Percentiles rank a stretch among this genome's conserved stretches.
Evolutionary conservation across 2,888 invertebrate genomes (phyloP).

Genomic region (Drosophila nr. medialis): DNA sequence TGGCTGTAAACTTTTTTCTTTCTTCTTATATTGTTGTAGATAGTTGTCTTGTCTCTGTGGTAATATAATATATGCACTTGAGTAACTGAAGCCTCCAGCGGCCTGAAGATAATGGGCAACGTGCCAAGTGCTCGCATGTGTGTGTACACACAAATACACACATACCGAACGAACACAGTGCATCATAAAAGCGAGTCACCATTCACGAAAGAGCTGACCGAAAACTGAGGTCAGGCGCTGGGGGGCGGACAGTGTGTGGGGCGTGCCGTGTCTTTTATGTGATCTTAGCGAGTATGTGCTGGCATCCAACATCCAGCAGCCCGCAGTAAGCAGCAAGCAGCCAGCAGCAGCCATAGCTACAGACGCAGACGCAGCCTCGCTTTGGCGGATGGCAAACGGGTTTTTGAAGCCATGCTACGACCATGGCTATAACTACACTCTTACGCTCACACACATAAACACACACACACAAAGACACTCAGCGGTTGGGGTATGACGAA

Average conservation of each 20-base stretch:
- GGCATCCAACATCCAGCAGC: slow-evolving; percentile 70
- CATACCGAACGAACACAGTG: slow-evolving; percentile 61
- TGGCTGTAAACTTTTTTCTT: slow-evolving; percentile 22
- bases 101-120: slow-evolving; percentile 75
- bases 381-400: slow-evolving; percentile 80
- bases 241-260: slow-evolving; percentile 38
- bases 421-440: slow-evolving; percentile 49
- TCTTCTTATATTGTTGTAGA: neutral
- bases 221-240: slow-evolving; percentile 36
- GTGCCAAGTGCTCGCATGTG: slow-evolving; percentile 72
- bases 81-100: slow-evolving; percentile 63
- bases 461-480: slow-evolving; percentile 45
- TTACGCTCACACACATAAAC: slow-evolving; percentile 15
- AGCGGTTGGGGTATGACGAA: slow-evolving; percentile 72
- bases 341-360: slow-evolving; percentile 23
- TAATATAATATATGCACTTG: slow-evolving; percentile 74
- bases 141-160: slow-evolving; percentile 16
- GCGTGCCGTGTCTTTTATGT: slow-evolving; percentile 79
- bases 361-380: slow-evolving; percentile 65
- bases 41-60: slow-evolving; percentile 32
- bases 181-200: slow-evolving; percentile 74
- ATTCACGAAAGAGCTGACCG: slow-evolving; percentile 53
- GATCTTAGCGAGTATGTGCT: slow-evolving; percentile 76
- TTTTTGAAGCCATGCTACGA: slow-evolving; percentile 56
- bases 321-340: slow-evolving; percentile 44